Conservation (phyloP, 2,113 vertebrate genomes). For the Cochlearius cochlearius region DNA sequence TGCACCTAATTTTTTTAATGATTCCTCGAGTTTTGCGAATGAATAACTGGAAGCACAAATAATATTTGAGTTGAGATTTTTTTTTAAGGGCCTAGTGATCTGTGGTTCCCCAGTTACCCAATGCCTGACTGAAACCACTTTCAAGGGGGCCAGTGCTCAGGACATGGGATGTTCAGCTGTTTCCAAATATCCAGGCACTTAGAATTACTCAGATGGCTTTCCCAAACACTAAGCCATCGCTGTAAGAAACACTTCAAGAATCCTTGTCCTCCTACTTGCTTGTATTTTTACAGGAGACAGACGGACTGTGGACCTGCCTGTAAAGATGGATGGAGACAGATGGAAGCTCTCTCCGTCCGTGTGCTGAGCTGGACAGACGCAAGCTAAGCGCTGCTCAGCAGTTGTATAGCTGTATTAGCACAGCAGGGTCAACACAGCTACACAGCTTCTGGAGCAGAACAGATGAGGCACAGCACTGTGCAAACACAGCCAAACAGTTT, state of each 20-base stretch:
- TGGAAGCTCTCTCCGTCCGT: not conserved
- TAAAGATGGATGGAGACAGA: constrained; percentile 12
- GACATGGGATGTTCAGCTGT: not conserved
- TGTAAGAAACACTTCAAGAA: not conserved
- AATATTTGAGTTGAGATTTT: not conserved
- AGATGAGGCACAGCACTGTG: constrained; percentile 34
- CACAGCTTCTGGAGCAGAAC: constrained; percentile 29
- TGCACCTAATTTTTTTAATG: not conserved
- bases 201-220: not conserved
- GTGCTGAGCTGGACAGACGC: constrained; percentile 36
- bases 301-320: not conserved
- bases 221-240: not conserved
- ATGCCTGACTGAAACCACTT: not conserved
- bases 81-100: not conserved
- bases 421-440: constrained; percentile 42
- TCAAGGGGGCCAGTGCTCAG: not conserved
- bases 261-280: not conserved
- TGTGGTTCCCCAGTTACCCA: not conserved
- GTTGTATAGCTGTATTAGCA: constrained; percentile 6
- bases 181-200: not conserved
- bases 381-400: not conserved
- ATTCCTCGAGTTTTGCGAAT: not conserved
- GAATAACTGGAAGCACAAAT: not conserved
- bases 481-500: constrained; percentile 43
- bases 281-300: not conserved